Conservation (phyloP, 2,113 vertebrate genomes). For the Sialia sialis region DNA sequence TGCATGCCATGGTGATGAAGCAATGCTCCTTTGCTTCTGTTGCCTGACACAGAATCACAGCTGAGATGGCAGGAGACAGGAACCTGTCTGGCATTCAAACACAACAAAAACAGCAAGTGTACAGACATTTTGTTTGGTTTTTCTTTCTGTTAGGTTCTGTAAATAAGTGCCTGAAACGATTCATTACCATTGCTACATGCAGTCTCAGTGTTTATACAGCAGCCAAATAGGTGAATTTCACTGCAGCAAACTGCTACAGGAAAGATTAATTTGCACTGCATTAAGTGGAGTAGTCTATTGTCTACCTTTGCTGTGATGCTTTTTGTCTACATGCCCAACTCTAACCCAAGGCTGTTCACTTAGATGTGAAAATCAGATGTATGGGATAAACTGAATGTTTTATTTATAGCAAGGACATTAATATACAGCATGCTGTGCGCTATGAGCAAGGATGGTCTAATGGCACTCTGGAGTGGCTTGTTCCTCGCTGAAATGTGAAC, state of each 20-base stretch:
- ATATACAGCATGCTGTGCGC: not conserved
- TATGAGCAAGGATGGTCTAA: slow-evolving; percentile 1
- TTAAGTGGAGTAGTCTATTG: not conserved
- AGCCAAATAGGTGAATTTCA: not conserved
- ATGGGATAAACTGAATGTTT: slow-evolving; percentile 16
- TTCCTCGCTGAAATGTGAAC: slow-evolving; percentile 18
- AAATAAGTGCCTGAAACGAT: not conserved
- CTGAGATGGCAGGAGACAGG: not conserved
- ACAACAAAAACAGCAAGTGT: not conserved
- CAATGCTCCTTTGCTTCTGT: not conserved
- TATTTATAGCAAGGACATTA: slow-evolving; percentile 35
- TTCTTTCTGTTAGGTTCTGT: not conserved
- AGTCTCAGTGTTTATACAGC: not conserved
- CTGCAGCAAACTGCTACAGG: not conserved
- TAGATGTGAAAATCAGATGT: slow-evolving; percentile 21
- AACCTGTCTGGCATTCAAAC: not conserved
- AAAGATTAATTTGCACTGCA: not conserved
- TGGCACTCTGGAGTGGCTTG: not conserved
- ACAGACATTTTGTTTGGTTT: not conserved
- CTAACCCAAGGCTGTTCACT: not conserved
- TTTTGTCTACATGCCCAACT: not conserved
- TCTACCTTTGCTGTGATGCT: not conserved
- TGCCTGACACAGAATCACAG: not conserved
- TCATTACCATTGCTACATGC: not conserved
- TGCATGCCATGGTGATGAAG: not conserved